A percentile compares a stretch with the other conserved stretches of the same genome.
Evolutionary conservation across 2,797 vertebrate genomes (phyloP).

Genomic region (Pantherophis vulpinus): DNA sequence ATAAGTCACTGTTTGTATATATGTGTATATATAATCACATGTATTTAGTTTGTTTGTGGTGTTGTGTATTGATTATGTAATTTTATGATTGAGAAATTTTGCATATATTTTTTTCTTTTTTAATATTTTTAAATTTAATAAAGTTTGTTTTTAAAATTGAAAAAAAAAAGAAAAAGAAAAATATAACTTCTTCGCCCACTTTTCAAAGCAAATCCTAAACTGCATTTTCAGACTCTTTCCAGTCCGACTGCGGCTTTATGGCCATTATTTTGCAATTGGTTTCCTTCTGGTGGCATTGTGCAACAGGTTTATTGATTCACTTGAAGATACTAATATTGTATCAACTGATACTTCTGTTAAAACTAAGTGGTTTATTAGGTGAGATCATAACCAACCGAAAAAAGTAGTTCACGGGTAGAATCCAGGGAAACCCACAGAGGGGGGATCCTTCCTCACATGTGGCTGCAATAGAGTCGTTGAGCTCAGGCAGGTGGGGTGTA

Average conservation of each 20-base stretch:
- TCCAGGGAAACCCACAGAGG: conserved; percentile 95
- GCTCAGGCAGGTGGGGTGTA: conserved; percentile 85
- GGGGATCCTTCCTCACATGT: conserved; percentile 80
- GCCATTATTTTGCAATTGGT: background rate
- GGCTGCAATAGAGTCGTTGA: conserved; percentile 86
- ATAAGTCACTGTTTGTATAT: too few species aligned
- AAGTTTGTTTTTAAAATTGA: too few species aligned
- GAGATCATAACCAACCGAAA: conserved; percentile 78
- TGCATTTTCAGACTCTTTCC: background rate
- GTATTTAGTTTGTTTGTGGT: too few species aligned
- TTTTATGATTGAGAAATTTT: too few species aligned
- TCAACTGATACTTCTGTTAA: background rate
- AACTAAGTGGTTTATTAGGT: background rate
- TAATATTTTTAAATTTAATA: too few species aligned
- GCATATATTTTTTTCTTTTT: too few species aligned
- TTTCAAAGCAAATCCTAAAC: background rate
- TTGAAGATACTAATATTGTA: background rate
- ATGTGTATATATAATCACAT: too few species aligned
- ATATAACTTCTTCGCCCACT: background rate
- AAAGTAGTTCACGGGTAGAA: conserved; percentile 90
- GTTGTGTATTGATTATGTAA: too few species aligned
- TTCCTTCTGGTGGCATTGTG: background rate
- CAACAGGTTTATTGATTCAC: background rate
- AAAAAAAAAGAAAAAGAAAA: too few species aligned
- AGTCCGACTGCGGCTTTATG: background rate